Percentiles rank a stretch among this genome's conserved stretches.
Evolutionary conservation across 2,888 invertebrate species (phyloP).

Genomic region (Prosopocoilus inquinatus): DNA sequence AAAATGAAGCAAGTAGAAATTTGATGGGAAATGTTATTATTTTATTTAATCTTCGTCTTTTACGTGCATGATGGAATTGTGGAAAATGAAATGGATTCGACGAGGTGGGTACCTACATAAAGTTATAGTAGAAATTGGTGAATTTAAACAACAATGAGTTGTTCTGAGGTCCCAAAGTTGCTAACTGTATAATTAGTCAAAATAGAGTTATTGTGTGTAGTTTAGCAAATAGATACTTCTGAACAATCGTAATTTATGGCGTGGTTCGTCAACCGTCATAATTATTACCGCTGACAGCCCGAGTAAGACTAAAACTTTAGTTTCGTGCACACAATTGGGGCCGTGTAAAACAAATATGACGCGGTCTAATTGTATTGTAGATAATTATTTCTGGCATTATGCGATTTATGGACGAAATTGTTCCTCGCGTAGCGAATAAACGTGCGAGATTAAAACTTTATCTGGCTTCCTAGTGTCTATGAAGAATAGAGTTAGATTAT

Average conservation of each 20-base stretch:
- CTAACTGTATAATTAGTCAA: constrained; percentile 8
- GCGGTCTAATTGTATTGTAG: constrained; percentile 19
- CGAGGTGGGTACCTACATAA: background rate
- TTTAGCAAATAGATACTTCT: constrained; percentile 15
- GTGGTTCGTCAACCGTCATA: constrained; percentile 18
- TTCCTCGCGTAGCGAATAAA: no score
- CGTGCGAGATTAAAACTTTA: no score
- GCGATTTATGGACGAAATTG: constrained; percentile 9
- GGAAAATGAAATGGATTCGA: background rate
- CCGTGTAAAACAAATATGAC: constrained; percentile 10
- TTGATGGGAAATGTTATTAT: no score
- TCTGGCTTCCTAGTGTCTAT: background rate
- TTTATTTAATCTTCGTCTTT: no score
- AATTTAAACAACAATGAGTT: constrained; percentile 1
- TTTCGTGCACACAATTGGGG: constrained; percentile 18
- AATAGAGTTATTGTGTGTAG: constrained; percentile 12
- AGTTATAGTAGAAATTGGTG: background rate
- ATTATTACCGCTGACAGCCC: constrained; percentile 18
- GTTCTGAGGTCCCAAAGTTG: constrained; percentile 4
- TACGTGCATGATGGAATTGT: no score
- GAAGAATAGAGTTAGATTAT: constrained; percentile 26
- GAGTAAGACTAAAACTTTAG: constrained; percentile 17
- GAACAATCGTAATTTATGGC: constrained; percentile 19
- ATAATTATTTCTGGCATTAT: constrained; percentile 14
- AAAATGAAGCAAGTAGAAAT: no score